phyloP scores from a whole-genome alignment of 2,113 vertebrate species.

The Elachura formosa region DNA sequence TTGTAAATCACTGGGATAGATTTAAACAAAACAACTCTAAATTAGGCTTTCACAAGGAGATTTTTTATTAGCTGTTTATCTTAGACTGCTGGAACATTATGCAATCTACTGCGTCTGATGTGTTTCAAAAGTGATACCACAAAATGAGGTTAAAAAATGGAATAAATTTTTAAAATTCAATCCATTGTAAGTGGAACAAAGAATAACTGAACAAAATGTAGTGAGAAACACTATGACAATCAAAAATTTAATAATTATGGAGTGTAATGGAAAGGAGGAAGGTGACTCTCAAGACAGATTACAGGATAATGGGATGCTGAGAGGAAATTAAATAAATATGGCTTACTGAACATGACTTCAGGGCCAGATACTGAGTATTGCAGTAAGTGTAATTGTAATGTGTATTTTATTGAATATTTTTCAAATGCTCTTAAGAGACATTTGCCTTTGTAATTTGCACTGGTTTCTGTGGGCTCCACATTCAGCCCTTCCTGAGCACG shows the following conservation, averaged over 20 bases:
- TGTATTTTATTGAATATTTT: neutral
- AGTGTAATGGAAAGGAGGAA: neutral
- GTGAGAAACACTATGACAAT: neutral
- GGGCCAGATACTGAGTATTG: neutral
- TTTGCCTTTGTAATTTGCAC: neutral
- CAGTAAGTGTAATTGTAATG: neutral
- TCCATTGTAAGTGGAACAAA: neutral
- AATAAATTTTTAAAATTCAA: accelerated
- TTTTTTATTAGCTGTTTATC: neutral
- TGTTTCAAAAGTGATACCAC: neutral
- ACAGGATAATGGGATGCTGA: neutral
- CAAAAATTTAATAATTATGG: neutral
- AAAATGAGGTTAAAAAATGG: neutral
- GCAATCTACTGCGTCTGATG: neutral
- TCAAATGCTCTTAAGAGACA: neutral
- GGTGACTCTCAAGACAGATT: neutral
- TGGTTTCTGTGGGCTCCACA: neutral
- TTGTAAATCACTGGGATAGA: neutral
- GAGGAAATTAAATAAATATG: neutral
- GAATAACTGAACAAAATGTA: neutral
- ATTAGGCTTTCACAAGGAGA: neutral
- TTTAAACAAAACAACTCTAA: neutral
- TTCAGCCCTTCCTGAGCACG: neutral
- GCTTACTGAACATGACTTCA: neutral
- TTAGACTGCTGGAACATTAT: neutral